Base-by-base conservation (phyloP, 2,113 vertebrate genomes). In the Aramus guarauna region DNA sequence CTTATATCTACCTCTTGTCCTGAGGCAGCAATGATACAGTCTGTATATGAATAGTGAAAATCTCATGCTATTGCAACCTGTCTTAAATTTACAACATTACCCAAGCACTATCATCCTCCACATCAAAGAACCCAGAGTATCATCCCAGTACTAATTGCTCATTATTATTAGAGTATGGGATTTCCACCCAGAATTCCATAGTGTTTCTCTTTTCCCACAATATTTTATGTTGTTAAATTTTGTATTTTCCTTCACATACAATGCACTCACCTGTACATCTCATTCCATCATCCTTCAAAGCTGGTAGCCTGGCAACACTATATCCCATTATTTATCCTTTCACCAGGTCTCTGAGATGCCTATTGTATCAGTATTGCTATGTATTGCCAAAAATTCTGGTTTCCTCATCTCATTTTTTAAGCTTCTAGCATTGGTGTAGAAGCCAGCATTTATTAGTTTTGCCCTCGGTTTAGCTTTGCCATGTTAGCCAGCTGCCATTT, bases 251-350 rank as follows among this genome's bases (percentile, higher is more conserved):
- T 69, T 95, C 50, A 41, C 0, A 2, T 71, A 64, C n/a, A 34
- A 50, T 78, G 29, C 47, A 18, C 19, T 81, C 56, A 92, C 64
- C 30, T 84, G 26, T 80, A 36, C 50, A 43, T 47, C 22, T 89
- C 9, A 67, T 91, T 91, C 75, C 23, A 5, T 84, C 43, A 63
- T n/a, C 47, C 29, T 89, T 91, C 66, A 77, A 74, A 89, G 5
- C 60, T 72, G 41, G 68, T 84, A 94, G 41, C 73, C 39, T 84
- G 89, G 60, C 80, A 96, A 92, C 47, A 52, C 68, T 63, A 4
- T 63, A 89, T 74, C 20, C 69, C 9, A 2, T 81, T 84, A 95
- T 96, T 92, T 95, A 84, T 81, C 37, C 34, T 95, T 91, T 96
- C 56, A 55, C 39, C 20, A 34, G 41, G n/a, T 34, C 41, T 88